Evolutionary conservation across 1,140 invertebrate genomes (phyloP).

Genomic region (Pygmarrhopalites habei): DNA sequence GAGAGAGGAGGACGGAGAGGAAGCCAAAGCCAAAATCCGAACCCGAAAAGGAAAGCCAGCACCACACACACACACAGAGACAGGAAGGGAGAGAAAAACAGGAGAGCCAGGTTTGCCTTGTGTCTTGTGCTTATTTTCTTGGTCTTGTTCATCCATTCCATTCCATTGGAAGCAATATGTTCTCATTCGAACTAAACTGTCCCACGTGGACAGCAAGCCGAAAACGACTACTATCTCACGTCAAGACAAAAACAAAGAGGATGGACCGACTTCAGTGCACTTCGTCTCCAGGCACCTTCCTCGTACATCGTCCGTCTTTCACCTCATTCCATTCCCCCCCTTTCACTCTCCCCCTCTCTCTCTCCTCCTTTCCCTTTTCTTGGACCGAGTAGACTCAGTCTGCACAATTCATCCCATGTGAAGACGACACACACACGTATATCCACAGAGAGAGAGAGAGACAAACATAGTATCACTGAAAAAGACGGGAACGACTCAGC

Average conservation of each 20-base stretch:
- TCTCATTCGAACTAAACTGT: slow-evolving; percentile 40
- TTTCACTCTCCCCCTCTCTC: slow-evolving; percentile 13
- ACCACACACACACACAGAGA: neutral
- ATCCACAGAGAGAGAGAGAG: neutral
- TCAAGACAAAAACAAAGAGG: slow-evolving; percentile 30
- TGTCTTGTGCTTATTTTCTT: neutral
- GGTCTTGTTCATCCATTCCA: slow-evolving; percentile 30
- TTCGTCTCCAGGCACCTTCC: slow-evolving; percentile 30
- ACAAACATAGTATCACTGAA: neutral
- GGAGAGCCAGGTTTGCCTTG: neutral
- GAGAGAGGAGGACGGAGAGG: no score
- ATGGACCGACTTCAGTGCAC: slow-evolving; percentile 25
- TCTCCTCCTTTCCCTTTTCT: no score
- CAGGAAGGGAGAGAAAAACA: slow-evolving; percentile 4
- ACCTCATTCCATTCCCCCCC: slow-evolving; percentile 25
- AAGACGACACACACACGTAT: slow-evolving; percentile 2
- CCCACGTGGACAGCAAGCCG: slow-evolving; percentile 36
- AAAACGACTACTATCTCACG: slow-evolving; percentile 23
- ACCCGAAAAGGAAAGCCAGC: neutral
- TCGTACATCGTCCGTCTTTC: slow-evolving; percentile 17
- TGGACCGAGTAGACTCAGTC: no score
- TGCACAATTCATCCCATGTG: slow-evolving; percentile 22
- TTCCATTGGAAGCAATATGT: slow-evolving; percentile 38
- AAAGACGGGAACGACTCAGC: no score
- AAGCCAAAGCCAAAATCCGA: no score